Base-by-base conservation (phyloP, 1,140 invertebrate genomes). In the Drepana arcuata region DNA sequence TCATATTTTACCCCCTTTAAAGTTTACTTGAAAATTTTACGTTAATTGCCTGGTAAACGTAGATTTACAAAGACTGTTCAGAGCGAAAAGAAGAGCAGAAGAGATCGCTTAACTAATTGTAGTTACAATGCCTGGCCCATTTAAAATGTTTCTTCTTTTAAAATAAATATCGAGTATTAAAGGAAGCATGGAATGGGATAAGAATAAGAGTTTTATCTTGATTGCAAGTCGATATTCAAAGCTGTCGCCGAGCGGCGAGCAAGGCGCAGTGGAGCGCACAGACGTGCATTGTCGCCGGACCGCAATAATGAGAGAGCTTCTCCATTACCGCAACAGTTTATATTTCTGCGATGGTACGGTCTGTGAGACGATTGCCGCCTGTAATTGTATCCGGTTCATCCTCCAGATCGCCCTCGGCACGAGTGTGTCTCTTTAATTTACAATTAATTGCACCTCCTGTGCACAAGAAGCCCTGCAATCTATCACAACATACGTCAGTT, bases 351-450 rank as follows among this genome's bases (percentile, higher is more conserved):
- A n/a, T n/a, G n/a, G 45, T 48, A 50, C 55, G 67, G 62, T 62
- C 65, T 61, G 47, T 37, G 59, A 34, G 33, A 49, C 51, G 60
- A 68, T 67, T 67, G 65, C 48, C 47, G 58, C 34, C 66, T 78
- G 63, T 80, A 79, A 79, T 79, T 77, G 66, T 65, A 59, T 79
- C 72, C 72, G 74, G 57, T 46, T 48, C 43, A 48, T 52, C 42
- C n/a, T n/a, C n/a, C n/a, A n/a, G n/a, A n/a, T n/a, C 51, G 36
- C 41, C 18, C 24, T 9, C 14, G 7, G 26, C 31, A 41, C 41
- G 39, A 26, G n/a, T 10, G 24, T n/a, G n/a, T n/a, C n/a, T n/a
- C 27, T 48, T 33, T 53, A 35, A 44, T 46, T 43, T 41, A 28
- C 7, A 40, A 44, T 35, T 41, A 26, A 41, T 49, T 37, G 29